Conservation (phyloP, 2,888 invertebrate species). For the Antheraea assamensis region DNA sequence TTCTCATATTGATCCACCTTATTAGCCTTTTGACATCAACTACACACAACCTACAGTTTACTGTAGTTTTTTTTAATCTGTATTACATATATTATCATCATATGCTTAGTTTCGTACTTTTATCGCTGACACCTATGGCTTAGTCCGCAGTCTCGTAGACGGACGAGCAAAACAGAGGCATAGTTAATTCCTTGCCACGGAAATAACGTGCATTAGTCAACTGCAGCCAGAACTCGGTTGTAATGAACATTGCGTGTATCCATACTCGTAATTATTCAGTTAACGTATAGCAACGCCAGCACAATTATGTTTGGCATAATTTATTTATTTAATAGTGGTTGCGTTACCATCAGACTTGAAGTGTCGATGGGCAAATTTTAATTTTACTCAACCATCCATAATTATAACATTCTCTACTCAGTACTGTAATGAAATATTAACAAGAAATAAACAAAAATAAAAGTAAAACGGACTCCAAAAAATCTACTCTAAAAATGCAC, state of each 20-base stretch:
- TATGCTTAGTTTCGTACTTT: not conserved
- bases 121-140: constrained; percentile 28
- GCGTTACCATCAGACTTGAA: not conserved
- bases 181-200: constrained; percentile 68
- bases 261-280: constrained; percentile 41
- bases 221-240: constrained; percentile 46
- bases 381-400: too few relatives aligned
- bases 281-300: constrained; percentile 15
- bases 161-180: constrained; percentile 60
- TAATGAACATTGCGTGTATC: constrained; percentile 50
- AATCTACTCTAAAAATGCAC: too few relatives aligned
- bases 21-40: too few relatives aligned
- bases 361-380: not conserved
- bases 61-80: too few relatives aligned
- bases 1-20: too few relatives aligned
- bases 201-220: constrained; percentile 76
- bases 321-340: not conserved
- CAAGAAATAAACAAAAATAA: too few relatives aligned
- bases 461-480: too few relatives aligned
- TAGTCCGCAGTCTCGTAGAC: constrained; percentile 36
- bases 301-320: not conserved
- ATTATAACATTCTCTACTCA: too few relatives aligned
- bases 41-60: too few relatives aligned
- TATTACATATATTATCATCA: too few relatives aligned
- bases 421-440: too few relatives aligned